Evolutionary conservation across 2,113 vertebrate species (phyloP).

Genomic region (Jaculus jaculus): DNA sequence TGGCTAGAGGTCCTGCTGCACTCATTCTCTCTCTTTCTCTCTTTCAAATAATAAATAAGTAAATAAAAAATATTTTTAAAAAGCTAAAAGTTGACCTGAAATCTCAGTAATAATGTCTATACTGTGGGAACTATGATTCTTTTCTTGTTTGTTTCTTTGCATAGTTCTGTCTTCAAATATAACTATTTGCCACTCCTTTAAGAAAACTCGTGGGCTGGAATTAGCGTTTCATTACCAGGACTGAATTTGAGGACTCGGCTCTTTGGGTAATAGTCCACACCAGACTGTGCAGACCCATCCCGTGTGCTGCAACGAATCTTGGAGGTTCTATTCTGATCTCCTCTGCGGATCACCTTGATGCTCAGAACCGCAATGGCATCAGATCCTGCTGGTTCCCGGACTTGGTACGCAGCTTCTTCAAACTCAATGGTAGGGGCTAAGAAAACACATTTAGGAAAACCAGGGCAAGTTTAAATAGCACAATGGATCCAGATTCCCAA

Average conservation of each 20-base stretch:
- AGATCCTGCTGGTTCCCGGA: slow-evolving; percentile 92
- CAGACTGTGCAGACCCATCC: slow-evolving; percentile 97
- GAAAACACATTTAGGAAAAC: slow-evolving; percentile 19
- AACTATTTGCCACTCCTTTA: neutral
- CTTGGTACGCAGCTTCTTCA: slow-evolving; percentile 93
- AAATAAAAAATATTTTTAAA: no score
- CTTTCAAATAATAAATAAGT: no score
- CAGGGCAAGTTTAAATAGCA: neutral
- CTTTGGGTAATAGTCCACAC: slow-evolving; percentile 97
- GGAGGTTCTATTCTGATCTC: slow-evolving; percentile 96
- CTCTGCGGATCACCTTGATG: slow-evolving; percentile 92
- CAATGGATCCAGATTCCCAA: neutral
- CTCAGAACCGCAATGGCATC: slow-evolving; percentile 90
- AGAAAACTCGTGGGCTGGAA: neutral
- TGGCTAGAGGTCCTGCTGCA: no score
- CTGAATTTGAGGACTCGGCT: slow-evolving; percentile 95
- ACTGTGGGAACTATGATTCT: neutral
- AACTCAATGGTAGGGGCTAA: slow-evolving; percentile 93
- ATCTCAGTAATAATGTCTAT: neutral
- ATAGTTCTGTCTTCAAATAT: neutral
- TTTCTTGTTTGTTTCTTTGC: neutral
- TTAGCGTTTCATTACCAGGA: slow-evolving; percentile 87
- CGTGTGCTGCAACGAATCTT: slow-evolving; percentile 97
- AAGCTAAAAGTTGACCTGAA: neutral
- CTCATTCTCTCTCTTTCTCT: no score